Evolutionary conservation across 2,797 vertebrate genomes (phyloP), one percentile per base, ranked within the genome.

Genomic region (Anabas testudineus): DNA sequence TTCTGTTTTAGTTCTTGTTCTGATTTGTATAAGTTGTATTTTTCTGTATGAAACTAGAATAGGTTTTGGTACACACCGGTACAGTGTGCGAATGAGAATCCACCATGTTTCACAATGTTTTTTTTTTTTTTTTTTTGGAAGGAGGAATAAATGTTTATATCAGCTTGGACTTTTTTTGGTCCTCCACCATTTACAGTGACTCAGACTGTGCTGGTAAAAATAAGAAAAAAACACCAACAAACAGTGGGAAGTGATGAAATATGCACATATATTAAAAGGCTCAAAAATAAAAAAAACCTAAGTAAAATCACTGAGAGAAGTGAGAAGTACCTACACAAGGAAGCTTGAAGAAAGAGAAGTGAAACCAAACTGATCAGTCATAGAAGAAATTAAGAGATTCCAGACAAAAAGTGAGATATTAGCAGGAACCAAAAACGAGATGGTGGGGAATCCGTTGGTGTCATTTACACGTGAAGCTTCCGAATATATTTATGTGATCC

Each of bases 111-210:
- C 89, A 91, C 89, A 76, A 75, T 67, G 72, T 81, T 73, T 79
- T 76, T 61, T 41, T 77, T 70, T 81, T 86, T 84, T 85, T 90
- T 84, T 67, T 43, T 42, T 42, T 42, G 41, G n/a, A n/a, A 84
- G 61, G 67, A 84, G 73, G 67, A 92, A 90, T 90, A 91, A 91
- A 92, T 84, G 73, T 91, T 88, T 91, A 21, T 82, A 78, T 86
- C 81, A 80, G 71, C 51, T 77, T 87, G 86, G 78, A 75, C n/a
- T 84, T 74, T 51, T 45, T 9, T 12, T 47, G 5, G 43, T 70
- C 16, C 60, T 39, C 67, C 28, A 62, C 69, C 7, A 15, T 6
- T 60, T 58, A 19, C 26, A 43, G 21, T 87, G 52, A 88, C 48
- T 72, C 79, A 82, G 48, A 51, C 32, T 32, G 18, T 16, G 4